These are phyloP conservation scores for Mythimna impura DNA, from an alignment of 2,888 invertebrate genomes.

Conservation along the genomic window DNA sequence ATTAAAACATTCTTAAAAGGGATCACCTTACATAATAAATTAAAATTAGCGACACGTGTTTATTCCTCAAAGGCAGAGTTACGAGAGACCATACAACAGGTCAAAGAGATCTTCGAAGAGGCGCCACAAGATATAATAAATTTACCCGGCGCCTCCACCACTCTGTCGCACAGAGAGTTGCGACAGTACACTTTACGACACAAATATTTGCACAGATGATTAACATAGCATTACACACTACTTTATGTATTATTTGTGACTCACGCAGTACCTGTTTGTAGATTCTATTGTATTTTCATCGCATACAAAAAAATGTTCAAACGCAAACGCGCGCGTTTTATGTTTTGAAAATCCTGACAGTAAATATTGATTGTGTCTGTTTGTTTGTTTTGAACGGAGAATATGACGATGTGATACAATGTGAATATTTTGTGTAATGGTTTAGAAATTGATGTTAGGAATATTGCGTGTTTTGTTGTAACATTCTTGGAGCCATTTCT, in stretches of 20 bases:
- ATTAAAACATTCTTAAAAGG: too few species aligned
- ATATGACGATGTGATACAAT: slow-evolving; percentile 30
- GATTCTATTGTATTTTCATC: slow-evolving; percentile 51
- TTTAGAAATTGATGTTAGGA: slow-evolving; percentile 4
- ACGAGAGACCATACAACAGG: too few species aligned
- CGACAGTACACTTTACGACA: slow-evolving; percentile 41
- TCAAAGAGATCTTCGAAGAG: too few species aligned
- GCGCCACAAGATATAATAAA: too few species aligned
- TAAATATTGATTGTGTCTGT: slow-evolving; percentile 50
- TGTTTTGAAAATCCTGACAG: slow-evolving; percentile 45
- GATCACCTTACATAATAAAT: too few species aligned
- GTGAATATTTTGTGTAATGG: slow-evolving; percentile 11
- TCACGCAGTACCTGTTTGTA: slow-evolving; percentile 65
- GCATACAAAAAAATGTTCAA: slow-evolving; percentile 44
- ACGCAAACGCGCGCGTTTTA: slow-evolving; percentile 52
- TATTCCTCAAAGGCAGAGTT: too few species aligned
- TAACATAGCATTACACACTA: slow-evolving; percentile 65
- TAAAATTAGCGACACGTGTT: too few species aligned
- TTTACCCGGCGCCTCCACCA: too few species aligned
- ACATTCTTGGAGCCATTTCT: background rate
- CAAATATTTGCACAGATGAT: slow-evolving; percentile 81
- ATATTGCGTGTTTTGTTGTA: slow-evolving; percentile 10
- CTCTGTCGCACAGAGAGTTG: too few species aligned
- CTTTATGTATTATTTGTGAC: slow-evolving; percentile 72
- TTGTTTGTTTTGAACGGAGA: slow-evolving; percentile 44